Conservation (phyloP, 1,140 invertebrate species). For the Heliothis virescens region DNA sequence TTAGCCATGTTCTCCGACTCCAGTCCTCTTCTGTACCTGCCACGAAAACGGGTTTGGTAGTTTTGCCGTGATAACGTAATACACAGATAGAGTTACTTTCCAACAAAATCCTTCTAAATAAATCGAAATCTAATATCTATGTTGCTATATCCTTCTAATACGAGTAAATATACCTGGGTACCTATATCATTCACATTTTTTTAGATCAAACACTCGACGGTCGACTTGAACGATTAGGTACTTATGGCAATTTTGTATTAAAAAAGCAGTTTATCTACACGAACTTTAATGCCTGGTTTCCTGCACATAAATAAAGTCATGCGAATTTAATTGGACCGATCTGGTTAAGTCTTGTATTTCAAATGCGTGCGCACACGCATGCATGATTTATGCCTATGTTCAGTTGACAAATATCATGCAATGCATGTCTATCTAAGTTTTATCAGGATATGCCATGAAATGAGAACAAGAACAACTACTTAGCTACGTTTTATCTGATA, state of each 20-base stretch:
- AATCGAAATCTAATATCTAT: too few species aligned
- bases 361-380: slow-evolving; percentile 16
- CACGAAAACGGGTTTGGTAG: too few species aligned
- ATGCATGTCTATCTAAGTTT: neutral
- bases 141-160: too few species aligned
- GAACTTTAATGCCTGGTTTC: slow-evolving; percentile 16
- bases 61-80: too few species aligned
- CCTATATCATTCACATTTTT: neutral
- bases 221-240: neutral
- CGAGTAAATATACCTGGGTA: neutral
- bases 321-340: slow-evolving; percentile 15
- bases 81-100: too few species aligned
- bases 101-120: too few species aligned
- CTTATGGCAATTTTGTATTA: neutral
- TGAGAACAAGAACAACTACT: slow-evolving; percentile 11
- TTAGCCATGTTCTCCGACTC: too few species aligned
- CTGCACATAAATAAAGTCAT: slow-evolving; percentile 11
- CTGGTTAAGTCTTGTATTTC: slow-evolving; percentile 1
- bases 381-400: neutral
- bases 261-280: neutral
- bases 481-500: slow-evolving; percentile 6
- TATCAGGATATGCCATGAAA: slow-evolving; percentile 22
- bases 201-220: neutral
- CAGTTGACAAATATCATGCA: neutral
- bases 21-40: too few species aligned